Base-by-base conservation (phyloP, 37 sponge, comb jelly and placozoan species). In the Beroe ovata region DNA sequence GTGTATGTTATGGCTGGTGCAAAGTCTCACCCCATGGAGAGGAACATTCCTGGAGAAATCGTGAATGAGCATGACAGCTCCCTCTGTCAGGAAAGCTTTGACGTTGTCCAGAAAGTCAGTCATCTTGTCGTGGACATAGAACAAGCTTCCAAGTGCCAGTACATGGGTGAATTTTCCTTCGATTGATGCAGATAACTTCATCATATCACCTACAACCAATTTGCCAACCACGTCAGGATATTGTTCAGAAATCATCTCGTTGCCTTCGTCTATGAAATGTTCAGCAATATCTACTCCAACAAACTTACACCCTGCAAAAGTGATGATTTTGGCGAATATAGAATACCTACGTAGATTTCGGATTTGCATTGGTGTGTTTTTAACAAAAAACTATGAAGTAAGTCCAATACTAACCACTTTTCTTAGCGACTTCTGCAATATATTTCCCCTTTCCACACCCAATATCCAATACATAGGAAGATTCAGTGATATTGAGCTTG, bases 371-470 rank as follows among this genome's bases (percentile, higher is more conserved):
- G n/a, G n/a, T n/a, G n/a, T n/a, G n/a, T n/a, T n/a, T n/a, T n/a
- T n/a, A n/a, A n/a, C n/a, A n/a, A n/a, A n/a, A n/a, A n/a, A n/a
- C n/a, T n/a, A n/a, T n/a, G n/a, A n/a, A n/a, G n/a, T n/a, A n/a
- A n/a, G n/a, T n/a, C n/a, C n/a, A n/a, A 25, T 1, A 69, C 38
- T 35, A 2, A 69, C 71, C 71, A 25, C 26, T 69, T 35, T 69
- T 39, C 84, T 77, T 41, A 8, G 84, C 42, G 14, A 77, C 33
- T 4, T 41, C 28, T 4, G 33, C 54, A 1, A 35, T 42, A 36
- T 77, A 77, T 23, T 21, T 42, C 47, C 84, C 84, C 4, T 23
- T 8, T 41, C 84, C 84, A 36, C 84, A 77, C 41, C 84, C 84
- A 19, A 77, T 38, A 16, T 77, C 84, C 54, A 77, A 36, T 4